Evolutionary conservation across 2,797 vertebrate genomes (phyloP).

Genomic region (Phrynocephalus vlangalii): DNA sequence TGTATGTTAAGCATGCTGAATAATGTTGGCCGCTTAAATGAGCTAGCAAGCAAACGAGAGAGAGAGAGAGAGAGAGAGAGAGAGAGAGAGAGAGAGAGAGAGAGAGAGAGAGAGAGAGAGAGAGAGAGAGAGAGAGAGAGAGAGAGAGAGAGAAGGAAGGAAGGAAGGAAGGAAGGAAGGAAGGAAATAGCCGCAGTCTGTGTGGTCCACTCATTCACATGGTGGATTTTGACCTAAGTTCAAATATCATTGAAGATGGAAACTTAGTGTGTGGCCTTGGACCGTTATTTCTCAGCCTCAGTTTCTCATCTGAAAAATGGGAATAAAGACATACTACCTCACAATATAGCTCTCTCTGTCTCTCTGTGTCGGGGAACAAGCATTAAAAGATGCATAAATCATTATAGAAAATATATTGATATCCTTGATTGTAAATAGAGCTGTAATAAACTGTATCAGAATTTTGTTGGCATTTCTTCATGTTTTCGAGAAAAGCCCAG

Average conservation of each 20-base stretch:
- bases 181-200: background rate
- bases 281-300: constrained; percentile 9
- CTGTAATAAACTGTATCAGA: background rate
- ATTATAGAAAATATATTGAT: constrained; percentile 40
- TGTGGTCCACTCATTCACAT: constrained; percentile 26
- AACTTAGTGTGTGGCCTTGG: constrained; percentile 28
- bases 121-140: background rate
- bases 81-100: background rate
- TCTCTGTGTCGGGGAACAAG: background rate
- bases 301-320: constrained; percentile 42
- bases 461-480: background rate
- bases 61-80: background rate
- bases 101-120: background rate
- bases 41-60: background rate
- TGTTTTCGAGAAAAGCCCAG: constrained; percentile 30
- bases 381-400: constrained; percentile 2
- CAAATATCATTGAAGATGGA: constrained; percentile 28
- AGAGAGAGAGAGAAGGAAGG: background rate
- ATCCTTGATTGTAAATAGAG: constrained; percentile 4
- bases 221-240: constrained; percentile 38
- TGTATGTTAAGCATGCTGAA: constrained; percentile 58
- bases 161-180: too few relatives aligned
- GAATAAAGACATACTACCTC: constrained; percentile 12
- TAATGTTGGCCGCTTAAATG: constrained; percentile 66
- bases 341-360: background rate